Evolutionary conservation across 2,113 vertebrate genomes (phyloP).

Genomic region (Felis chaus): DNA sequence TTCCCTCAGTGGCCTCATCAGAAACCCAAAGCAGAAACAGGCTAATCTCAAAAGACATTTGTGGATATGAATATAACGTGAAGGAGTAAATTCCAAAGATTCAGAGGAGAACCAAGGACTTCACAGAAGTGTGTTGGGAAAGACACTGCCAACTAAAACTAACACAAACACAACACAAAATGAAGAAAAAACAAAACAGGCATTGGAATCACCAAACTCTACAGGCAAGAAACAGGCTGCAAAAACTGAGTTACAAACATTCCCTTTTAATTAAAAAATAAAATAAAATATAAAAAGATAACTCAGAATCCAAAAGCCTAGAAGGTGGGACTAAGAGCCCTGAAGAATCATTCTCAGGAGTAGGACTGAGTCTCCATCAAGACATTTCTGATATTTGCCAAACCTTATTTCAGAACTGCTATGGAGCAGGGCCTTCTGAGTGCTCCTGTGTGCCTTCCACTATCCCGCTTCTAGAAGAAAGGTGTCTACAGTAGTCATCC

Average conservation of each 20-base stretch:
- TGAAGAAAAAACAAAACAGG: not conserved
- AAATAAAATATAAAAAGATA: not conserved
- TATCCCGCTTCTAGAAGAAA: not conserved
- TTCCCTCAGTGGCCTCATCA: not conserved
- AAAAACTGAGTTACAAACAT: not conserved
- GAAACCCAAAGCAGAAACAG: conserved; percentile 12
- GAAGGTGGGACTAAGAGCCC: not conserved
- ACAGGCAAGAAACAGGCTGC: not conserved
- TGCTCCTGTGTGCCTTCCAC: not conserved
- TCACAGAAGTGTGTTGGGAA: not conserved
- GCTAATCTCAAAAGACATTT: not conserved
- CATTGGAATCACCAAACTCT: not conserved
- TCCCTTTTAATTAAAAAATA: not conserved
- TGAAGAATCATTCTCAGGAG: not conserved
- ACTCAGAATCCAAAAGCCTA: not conserved
- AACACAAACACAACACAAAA: not conserved
- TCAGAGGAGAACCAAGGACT: not conserved
- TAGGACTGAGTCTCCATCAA: not conserved
- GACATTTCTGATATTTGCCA: not conserved
- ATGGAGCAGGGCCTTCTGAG: not conserved
- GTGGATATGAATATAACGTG: not conserved
- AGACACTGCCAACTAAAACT: not conserved
- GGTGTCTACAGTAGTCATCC: not conserved
- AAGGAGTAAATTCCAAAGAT: not conserved
- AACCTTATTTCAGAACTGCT: not conserved